Evolutionary conservation across 2,888 invertebrate species (phyloP).

Genomic region (Nineta flava): DNA sequence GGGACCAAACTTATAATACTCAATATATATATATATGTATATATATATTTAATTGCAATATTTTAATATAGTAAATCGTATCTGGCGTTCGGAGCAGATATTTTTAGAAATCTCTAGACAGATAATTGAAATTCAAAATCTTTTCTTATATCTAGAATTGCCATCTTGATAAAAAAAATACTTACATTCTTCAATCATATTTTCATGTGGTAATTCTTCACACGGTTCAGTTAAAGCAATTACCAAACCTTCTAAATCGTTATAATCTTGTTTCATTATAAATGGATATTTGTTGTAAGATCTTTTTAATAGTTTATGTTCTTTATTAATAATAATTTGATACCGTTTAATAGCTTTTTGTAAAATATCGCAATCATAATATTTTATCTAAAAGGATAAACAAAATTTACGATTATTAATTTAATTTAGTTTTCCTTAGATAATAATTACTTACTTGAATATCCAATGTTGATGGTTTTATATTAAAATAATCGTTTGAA

Average conservation of each 20-base stretch:
- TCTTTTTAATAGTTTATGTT: conserved; percentile 10
- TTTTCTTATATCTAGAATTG: no score
- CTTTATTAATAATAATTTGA: conserved; percentile 25
- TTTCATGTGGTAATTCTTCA: conserved; percentile 43
- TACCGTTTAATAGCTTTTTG: conserved; percentile 38
- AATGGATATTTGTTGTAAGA: conserved; percentile 7
- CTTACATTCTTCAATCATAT: conserved; percentile 64
- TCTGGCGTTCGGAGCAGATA: no score
- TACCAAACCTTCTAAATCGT: conserved; percentile 31
- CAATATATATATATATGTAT: no score
- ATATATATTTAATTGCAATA: no score
- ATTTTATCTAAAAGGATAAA: conserved; percentile 21
- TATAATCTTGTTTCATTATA: conserved; percentile 16
- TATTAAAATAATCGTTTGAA: conserved; percentile 26
- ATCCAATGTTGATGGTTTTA: conserved; percentile 32
- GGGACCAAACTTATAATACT: no score
- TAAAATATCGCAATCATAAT: conserved; percentile 36
- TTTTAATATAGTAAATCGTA: no score
- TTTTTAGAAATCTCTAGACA: no score
- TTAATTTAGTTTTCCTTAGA: no score
- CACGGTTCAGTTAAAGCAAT: conserved; percentile 44
- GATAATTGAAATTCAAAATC: no score
- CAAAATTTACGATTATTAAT: background rate
- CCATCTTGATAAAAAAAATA: no score
- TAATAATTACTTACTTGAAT: conserved; percentile 27